These are phyloP conservation scores for Meghimatium bilineatum DNA, from an alignment of 2,888 invertebrate species.

Conservation along the genomic window DNA sequence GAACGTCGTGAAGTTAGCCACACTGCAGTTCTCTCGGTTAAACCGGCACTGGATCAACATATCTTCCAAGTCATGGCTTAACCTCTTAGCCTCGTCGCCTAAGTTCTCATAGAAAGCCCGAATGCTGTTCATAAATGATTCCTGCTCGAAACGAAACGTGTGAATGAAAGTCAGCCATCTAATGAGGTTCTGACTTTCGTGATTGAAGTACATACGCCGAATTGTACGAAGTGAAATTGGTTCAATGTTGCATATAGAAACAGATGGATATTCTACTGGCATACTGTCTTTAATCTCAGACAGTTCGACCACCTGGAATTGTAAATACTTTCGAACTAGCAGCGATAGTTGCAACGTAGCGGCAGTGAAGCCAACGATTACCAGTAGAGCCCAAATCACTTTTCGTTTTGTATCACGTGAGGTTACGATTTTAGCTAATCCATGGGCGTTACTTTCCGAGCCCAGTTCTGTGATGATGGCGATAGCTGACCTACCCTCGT, in stretches of 20 bases:
- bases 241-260: constrained; percentile 73
- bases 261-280: constrained; percentile 72
- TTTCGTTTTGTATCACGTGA: constrained; percentile 66
- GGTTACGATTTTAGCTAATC: constrained; percentile 69
- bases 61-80: constrained; percentile 68
- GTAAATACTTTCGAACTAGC: constrained; percentile 68
- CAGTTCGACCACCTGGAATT: constrained; percentile 70
- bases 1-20: constrained; percentile 65
- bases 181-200: not conserved
- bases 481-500: constrained; percentile 53
- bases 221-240: constrained; percentile 68
- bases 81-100: constrained; percentile 61
- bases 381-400: constrained; percentile 70
- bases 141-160: constrained; percentile 38
- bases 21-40: constrained; percentile 62
- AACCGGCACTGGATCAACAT: constrained; percentile 70
- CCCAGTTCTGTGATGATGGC: constrained; percentile 68
- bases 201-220: constrained; percentile 41
- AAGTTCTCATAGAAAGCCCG: constrained; percentile 73
- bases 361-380: constrained; percentile 71
- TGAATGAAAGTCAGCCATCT: constrained; percentile 39
- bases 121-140: constrained; percentile 47
- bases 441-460: constrained; percentile 72
- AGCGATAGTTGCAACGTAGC: constrained; percentile 70
- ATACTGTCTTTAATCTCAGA: constrained; percentile 71